A percentile compares a stretch with the other conserved stretches of the same genome.
phyloP scores from a whole-genome alignment of 2,888 invertebrate genomes.

The Aplocera efformata region DNA sequence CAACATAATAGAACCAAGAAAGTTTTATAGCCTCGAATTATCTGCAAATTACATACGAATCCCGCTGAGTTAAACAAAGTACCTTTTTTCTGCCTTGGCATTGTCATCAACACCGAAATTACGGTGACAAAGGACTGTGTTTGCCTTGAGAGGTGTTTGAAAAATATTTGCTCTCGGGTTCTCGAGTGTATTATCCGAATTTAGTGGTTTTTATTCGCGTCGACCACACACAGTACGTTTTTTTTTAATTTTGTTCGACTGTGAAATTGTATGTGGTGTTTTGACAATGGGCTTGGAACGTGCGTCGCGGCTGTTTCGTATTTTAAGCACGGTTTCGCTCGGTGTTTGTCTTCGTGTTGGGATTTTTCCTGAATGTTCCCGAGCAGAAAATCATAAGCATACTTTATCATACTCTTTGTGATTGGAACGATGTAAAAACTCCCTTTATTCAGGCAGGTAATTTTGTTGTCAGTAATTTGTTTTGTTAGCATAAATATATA shows the following conservation, averaged over 20 bases:
- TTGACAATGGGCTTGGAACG: conserved; percentile 73
- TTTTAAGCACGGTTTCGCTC: conserved; percentile 64
- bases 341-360: conserved; percentile 24
- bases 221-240: conserved; percentile 35
- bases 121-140: conserved; percentile 67
- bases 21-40: conserved; percentile 57
- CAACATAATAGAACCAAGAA: conserved; percentile 57
- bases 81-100: conserved; percentile 26
- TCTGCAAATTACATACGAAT: conserved; percentile 68
- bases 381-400: neutral
- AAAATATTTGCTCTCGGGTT: conserved; percentile 69
- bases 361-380: conserved; percentile 22
- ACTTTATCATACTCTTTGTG: no score
- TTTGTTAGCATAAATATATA: no score
- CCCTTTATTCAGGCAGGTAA: no score
- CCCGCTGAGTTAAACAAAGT: conserved; percentile 65
- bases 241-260: conserved; percentile 41
- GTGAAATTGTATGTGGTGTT: conserved; percentile 76
- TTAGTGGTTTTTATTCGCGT: conserved; percentile 33
- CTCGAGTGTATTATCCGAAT: conserved; percentile 60
- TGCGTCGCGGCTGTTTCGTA: conserved; percentile 64
- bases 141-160: conserved; percentile 70
- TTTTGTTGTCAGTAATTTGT: no score
- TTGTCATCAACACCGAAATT: conserved; percentile 76
- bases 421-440: no score